Evolutionary conservation across 2,888 invertebrate genomes (phyloP), one percentile per base, ranked within the genome.

Genomic region (Erynnis tages): DNA sequence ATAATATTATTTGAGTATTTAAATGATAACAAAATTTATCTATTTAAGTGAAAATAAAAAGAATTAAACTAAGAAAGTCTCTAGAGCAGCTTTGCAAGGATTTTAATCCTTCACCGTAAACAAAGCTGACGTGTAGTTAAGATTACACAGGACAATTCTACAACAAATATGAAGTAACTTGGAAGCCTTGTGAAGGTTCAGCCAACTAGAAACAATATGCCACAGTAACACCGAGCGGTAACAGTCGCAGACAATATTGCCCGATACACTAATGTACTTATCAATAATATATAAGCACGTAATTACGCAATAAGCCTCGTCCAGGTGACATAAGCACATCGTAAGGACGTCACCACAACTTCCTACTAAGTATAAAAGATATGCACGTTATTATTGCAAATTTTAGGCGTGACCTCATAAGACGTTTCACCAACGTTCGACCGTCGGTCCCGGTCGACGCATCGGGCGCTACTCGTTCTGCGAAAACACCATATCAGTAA

Each of bases 1-100:
- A 35, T 17, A 46, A 35, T 23, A 23, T n/a, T 25, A 46, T 25
- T 11, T 23, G 46, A 46, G 46, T 46, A 46, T 46, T 46, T 11
- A 23, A 23, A 34, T 6, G 7, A 17, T 16, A 46, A 13, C 8
- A 21, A 21, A 14, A 32, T 14, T 6, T n/a, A n/a, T 27, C 21
- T 6, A 21, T 8, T 16, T 2, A 1, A 1, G 21, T 32, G 11
- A 11, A 34, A 41, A 25, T 10, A 2, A 14, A 32, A 23, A 13
- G 34, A 34, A 30, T 11, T 13, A 11, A 17, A 25, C 44, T 43
- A 32, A 10, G 21, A 6, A 6, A 32, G 32, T 46, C 46, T 46
- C 46, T 27, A 46, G 46, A 46, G 46, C 25, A 46, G 46, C 35
- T 34, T 5, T 27, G 35, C 16, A 16, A 17, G 25, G 35, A 17